Evolutionary conservation across 1,140 invertebrate genomes (phyloP), one percentile per base, ranked within the genome.

Genomic region (Neocloeon triangulifer): DNA sequence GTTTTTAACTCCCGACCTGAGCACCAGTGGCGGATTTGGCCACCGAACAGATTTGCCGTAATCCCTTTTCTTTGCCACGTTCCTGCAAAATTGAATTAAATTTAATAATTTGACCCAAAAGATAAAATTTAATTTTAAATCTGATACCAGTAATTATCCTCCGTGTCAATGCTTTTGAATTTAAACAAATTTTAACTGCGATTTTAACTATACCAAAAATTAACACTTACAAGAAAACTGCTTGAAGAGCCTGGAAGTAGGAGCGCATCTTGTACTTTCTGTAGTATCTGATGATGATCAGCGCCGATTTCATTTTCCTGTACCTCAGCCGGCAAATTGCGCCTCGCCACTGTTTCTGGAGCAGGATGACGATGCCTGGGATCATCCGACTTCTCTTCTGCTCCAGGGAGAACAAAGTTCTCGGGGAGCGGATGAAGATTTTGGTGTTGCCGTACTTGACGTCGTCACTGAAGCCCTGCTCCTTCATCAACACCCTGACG

Each of bases 271-370:
- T 89, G 55, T 89, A 91, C 19, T 62, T 63, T 35, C 77, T 54
- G 58, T 88, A 97, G n/a, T 72, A 64, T 22, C 66, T 57, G 52
- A 80, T 75, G 42, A 96, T 92, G 20, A 58, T 45, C 26, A 78
- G 53, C 0, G 80, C 74, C 1, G 92, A 89, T 49, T 71, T 69
- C 65, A 95, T 74, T 50, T 72, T 71, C 43, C 73, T 72, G 50
- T 79, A 92, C 27, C 69, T 63, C 45, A 65, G 62, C 8, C 89
- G 55, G 2, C 79, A 84, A 15, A 84, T 40, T 25, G 69, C 63
- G 32, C 86, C 91, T 39, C 88, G 61, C 69, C 84, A 88, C 51
- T 84, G 75, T 57, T 94, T 96, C 60, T 97, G 91, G 33, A 97
- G 56, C 38, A 94, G 63, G 7, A 84, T 67, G 18, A 89, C 82